Conservation (phyloP, 2,888 invertebrate species). For the Cantharis lateralis region DNA sequence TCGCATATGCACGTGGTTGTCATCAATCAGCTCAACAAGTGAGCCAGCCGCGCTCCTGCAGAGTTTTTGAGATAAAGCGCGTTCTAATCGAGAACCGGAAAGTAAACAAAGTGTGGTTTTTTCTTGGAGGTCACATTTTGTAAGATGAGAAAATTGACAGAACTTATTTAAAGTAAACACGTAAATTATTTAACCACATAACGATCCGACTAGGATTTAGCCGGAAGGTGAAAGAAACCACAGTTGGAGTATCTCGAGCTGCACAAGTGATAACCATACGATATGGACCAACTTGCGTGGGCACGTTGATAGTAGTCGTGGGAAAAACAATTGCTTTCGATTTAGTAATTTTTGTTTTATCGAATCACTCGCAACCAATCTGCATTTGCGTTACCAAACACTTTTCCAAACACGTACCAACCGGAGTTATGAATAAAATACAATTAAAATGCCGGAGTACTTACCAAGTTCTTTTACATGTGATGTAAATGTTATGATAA, state of each 20-base stretch:
- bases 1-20: slow-evolving; percentile 30
- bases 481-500: neutral
- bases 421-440: neutral
- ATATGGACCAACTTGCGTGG: neutral
- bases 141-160: neutral
- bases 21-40: slow-evolving; percentile 34
- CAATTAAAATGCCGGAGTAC: neutral
- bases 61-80: slow-evolving; percentile 28
- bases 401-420: neutral
- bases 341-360: neutral
- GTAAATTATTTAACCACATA: neutral
- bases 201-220: neutral
- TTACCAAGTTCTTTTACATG: neutral
- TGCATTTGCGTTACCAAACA: neutral
- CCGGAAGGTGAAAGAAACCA: neutral
- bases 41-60: slow-evolving; percentile 18
- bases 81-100: slow-evolving; percentile 19
- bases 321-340: neutral
- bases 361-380: neutral
- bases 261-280: neutral
- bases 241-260: neutral
- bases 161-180: neutral
- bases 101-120: slow-evolving; percentile 10
- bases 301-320: neutral
- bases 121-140: neutral